A percentile compares a stretch with the other conserved stretches of the same genome.
Evolutionary conservation across 2,888 invertebrate species (phyloP).

Genomic region (Brachyptera risi): DNA sequence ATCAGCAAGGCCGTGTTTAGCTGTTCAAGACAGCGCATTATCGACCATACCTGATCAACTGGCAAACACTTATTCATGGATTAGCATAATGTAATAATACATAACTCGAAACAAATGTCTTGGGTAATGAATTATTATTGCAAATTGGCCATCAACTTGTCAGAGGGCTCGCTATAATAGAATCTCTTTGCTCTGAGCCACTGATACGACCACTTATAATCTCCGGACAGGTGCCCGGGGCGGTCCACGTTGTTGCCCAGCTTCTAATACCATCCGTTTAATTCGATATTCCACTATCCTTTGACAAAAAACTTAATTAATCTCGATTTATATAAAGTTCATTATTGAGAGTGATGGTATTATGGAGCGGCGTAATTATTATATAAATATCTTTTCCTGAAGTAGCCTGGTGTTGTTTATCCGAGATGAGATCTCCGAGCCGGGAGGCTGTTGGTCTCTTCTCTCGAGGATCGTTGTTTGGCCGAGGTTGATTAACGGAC

Average conservation of each 20-base stretch:
- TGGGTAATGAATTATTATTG: slow-evolving; percentile 26
- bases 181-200: neutral
- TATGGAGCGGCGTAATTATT: neutral
- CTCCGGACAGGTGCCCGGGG: no score
- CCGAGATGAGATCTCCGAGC: slow-evolving; percentile 3
- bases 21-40: no score
- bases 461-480: no score
- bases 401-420: no score
- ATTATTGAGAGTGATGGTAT: slow-evolving; percentile 26
- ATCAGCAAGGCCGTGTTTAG: no score
- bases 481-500: neutral
- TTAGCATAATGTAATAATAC: slow-evolving; percentile 32
- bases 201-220: slow-evolving; percentile 2
- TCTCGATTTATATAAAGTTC: slow-evolving; percentile 30
- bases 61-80: slow-evolving; percentile 24
- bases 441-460: neutral
- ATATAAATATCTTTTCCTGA: slow-evolving; percentile 23
- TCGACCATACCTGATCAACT: no score
- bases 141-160: slow-evolving; percentile 29
- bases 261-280: slow-evolving; percentile 17
- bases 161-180: slow-evolving; percentile 20
- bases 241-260: no score
- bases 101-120: slow-evolving; percentile 26
- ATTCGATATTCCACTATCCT: slow-evolving; percentile 11
- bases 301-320: slow-evolving; percentile 27